Base-by-base conservation (phyloP, 1,140 invertebrate species). In the Drosophila subobscura region DNA sequence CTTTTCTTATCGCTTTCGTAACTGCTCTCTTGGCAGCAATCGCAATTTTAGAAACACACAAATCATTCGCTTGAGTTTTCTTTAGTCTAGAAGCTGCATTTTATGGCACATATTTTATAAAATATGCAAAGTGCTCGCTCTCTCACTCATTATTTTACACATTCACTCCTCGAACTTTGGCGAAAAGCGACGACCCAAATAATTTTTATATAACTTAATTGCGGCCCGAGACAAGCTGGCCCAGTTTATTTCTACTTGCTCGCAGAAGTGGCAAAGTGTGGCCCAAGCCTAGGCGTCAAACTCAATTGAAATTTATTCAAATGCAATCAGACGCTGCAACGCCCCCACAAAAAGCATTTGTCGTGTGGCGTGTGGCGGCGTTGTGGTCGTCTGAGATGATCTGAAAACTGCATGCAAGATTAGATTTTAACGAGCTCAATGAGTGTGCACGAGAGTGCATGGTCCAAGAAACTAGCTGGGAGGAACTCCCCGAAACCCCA, bases 251-350 rank as follows among this genome's bases (percentile, higher is more conserved):
- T 5, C 5, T 12, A 54, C 50, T 37, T 42, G 23, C 16, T 55
- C 10, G 23, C 14, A 25, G 12, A 40, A 61, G 14, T 33, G 37
- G 40, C n/a, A 14, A 42, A 63, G 20, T 54, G 58, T 50, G 66
- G 58, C 33, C 66, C 45, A 70, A 33, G 33, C 33, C 33, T 53
- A 56, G 75, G 66, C 77, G 73, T 73, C 67, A 60, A 37, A 68
- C 61, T 67, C 73, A 83, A 83, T 77, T 80, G 61, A 80, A 77
- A 77, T 83, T 80, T 80, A 77, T 73, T 83, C 44, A 81, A 80
- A 77, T 83, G 79, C 74, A 80, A 83, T 60, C 67, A 67, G 67
- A 56, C 42, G 61, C 1, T 37, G 33, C 78, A 63, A 63, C 61
- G 79, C 73, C 67, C 61, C 77, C 79, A 37, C 33, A 37, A 37